Percentiles rank a stretch among this genome's conserved stretches.
phyloP scores from a whole-genome alignment of 2,797 vertebrate genomes.

The Gambelia wislizenii region DNA sequence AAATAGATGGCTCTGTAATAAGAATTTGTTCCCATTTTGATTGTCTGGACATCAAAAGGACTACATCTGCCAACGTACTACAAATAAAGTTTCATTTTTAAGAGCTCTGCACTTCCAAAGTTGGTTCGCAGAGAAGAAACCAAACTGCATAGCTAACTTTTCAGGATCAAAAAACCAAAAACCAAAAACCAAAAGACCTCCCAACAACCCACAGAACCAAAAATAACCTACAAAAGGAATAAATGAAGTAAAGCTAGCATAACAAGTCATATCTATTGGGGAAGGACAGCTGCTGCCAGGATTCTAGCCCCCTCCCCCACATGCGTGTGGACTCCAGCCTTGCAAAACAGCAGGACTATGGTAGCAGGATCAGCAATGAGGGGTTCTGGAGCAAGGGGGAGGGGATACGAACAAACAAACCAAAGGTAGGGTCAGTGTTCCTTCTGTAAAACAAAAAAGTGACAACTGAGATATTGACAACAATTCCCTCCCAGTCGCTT shows the following conservation, averaged over 20 bases:
- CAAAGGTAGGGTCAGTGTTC: conserved; percentile 73
- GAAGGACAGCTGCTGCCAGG: conserved; percentile 69
- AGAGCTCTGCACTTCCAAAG: conserved; percentile 73
- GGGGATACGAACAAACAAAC: conserved; percentile 73
- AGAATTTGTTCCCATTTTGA: conserved; percentile 59
- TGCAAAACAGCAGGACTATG: conserved; percentile 74
- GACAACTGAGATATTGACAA: conserved; percentile 56
- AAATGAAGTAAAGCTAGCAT: conserved; percentile 76
- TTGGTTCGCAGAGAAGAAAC: conserved; percentile 74
- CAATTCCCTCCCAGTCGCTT: not conserved
- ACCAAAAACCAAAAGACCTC: conserved; percentile 52
- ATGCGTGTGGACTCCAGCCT: conserved; percentile 76
- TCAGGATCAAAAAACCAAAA: conserved; percentile 70
- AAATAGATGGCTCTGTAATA: conserved; percentile 57
- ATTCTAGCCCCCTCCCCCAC: conserved; percentile 71
- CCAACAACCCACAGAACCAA: conserved; percentile 67
- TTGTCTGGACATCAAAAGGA: conserved; percentile 47
- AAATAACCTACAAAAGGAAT: conserved; percentile 74
- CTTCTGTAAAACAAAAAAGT: conserved; percentile 78
- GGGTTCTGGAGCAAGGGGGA: conserved; percentile 73
- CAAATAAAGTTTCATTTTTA: conserved; percentile 64
- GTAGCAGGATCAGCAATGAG: conserved; percentile 72
- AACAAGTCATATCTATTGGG: conserved; percentile 72
- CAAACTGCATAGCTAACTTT: conserved; percentile 75
- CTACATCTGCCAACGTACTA: conserved; percentile 59